Conservation (phyloP, 35 echinoderm and acorn worm species). For the Lytechinus pictus region DNA sequence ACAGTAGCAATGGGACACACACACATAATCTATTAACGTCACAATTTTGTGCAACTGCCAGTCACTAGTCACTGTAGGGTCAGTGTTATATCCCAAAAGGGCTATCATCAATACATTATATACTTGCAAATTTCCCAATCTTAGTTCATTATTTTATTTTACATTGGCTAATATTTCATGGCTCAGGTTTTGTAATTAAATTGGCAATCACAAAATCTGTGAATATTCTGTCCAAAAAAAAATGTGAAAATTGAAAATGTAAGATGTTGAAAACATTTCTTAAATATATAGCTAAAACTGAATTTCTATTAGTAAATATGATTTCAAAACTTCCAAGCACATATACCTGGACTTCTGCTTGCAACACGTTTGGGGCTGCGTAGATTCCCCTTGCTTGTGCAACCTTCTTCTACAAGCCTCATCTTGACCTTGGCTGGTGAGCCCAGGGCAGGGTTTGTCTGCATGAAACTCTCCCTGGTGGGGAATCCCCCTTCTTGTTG, state of each 20-base stretch:
- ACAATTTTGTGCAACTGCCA: too few relatives aligned
- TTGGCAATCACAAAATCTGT: neutral
- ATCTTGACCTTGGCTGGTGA: conserved; percentile 51
- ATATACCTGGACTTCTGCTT: conserved; percentile 65
- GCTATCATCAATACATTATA: too few relatives aligned
- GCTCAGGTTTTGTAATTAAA: neutral
- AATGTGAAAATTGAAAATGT: neutral
- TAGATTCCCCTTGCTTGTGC: conserved; percentile 21
- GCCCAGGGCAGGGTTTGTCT: conserved; percentile 49
- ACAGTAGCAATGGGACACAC: too few relatives aligned
- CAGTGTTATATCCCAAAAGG: too few relatives aligned
- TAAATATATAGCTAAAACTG: neutral
- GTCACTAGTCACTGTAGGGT: too few relatives aligned
- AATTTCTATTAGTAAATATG: neutral
- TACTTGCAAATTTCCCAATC: too few relatives aligned
- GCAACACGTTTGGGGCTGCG: conserved; percentile 41
- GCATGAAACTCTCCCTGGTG: conserved; percentile 77
- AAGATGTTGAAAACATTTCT: neutral
- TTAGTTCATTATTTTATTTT: neutral
- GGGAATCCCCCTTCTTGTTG: conserved; percentile 63
- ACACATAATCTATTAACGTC: too few relatives aligned
- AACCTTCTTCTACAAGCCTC: conserved; percentile 13
- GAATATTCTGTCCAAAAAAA: neutral
- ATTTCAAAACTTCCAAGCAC: neutral
- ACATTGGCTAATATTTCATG: neutral